Base-by-base conservation (phyloP, 2,888 invertebrate genomes). In the Serripes groenlandicus region DNA sequence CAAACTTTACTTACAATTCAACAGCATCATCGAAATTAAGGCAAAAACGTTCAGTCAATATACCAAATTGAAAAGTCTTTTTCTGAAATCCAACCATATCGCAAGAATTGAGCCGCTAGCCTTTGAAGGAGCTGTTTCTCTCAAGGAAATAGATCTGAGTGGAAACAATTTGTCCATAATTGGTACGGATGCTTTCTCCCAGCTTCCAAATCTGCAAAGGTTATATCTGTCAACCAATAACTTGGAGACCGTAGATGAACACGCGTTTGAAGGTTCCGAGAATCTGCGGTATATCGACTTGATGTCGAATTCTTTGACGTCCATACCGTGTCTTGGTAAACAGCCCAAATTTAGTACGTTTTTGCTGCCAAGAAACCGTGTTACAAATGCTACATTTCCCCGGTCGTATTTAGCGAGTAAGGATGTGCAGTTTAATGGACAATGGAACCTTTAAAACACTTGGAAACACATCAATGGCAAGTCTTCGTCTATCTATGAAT, bases 331-430 rank as follows among this genome's bases (percentile, higher is more conserved):
- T 7, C 64, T 91, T 4, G 86, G 85, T 1, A 56, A 75, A 11
- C 83, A 89, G 56, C 74, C 73, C 21, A 78, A 74, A 15, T 87
- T 92, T 7, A 75, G 85, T 68, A 69, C 54, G 7, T 56, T 92
- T 2, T 78, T 88, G 0, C 21, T 92, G 28, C 84, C 89, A 70
- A 89, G 84, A 15, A 92, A 92, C 66, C 37, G 75, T n/a, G 86
- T 91, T 0, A 60, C 54, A 2, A 84, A 91, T 75, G 90, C 85
- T 0, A 90, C 88, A 3, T 91, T 92, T 70, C 91, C 92, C 9
- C 56, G 34, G 1, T 80, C 85, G 11, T 90, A 79, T 34, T 28
- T 7, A 3, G 64, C 60, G 1, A 78, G 85, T 35, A 85, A 62
- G 7, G 32, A 58, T 9, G 72, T 90, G 0, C 72, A 62, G 21